Percentiles rank a stretch among this genome's conserved stretches.
phyloP scores from a whole-genome alignment of 2,113 vertebrate species.

The Myiopsitta monachus region DNA sequence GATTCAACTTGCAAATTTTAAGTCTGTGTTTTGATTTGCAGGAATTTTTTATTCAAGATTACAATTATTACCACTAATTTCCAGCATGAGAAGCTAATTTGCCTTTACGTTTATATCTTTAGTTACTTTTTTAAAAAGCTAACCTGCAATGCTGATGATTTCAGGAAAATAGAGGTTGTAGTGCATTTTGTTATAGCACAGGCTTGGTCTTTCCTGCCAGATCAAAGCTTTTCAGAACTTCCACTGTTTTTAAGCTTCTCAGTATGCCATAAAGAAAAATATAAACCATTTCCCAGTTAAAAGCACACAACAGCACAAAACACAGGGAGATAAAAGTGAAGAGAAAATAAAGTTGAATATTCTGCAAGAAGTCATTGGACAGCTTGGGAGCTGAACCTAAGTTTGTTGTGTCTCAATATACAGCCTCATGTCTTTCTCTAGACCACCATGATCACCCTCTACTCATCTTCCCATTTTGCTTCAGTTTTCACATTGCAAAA shows the following conservation, averaged over 20 bases:
- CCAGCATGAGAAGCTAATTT: neutral
- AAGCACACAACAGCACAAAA: neutral
- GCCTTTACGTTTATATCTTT: neutral
- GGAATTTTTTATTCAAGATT: slow-evolving; percentile 10
- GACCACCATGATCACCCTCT: neutral
- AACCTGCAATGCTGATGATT: neutral
- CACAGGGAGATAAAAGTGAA: neutral
- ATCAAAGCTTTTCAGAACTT: neutral
- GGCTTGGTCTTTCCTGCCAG: neutral
- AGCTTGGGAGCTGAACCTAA: neutral
- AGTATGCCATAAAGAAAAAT: neutral
- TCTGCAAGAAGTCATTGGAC: neutral
- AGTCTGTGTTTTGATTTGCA: slow-evolving; percentile 25
- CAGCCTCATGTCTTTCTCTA: neutral
- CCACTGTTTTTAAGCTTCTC: neutral
- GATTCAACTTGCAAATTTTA: slow-evolving; percentile 25
- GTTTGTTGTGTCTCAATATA: neutral
- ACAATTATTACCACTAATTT: slow-evolving; percentile 1
- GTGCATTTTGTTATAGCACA: neutral
- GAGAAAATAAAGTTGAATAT: neutral
- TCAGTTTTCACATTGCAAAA: neutral
- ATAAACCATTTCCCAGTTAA: neutral
- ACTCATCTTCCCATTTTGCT: neutral
- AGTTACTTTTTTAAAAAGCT: neutral
- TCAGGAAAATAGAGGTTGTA: neutral